Base-by-base conservation (phyloP, 2,113 vertebrate genomes). In the Sapayoa aenigma region DNA sequence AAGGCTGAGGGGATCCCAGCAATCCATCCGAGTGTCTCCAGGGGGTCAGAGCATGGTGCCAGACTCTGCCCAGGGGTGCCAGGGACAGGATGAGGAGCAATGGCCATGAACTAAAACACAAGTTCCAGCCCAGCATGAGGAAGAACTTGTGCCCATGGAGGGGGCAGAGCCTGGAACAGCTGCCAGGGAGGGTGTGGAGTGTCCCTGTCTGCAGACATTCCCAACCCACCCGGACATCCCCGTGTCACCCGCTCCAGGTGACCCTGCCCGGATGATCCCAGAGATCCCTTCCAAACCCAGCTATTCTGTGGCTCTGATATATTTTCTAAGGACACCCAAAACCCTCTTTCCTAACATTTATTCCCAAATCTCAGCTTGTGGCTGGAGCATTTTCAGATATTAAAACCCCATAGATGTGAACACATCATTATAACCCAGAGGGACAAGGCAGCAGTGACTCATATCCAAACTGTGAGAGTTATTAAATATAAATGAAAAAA, bases 341-440 rank as follows among this genome's bases (percentile, higher is more conserved):
- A 52, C 8, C 25, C 30, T 24, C 33, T 39, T 14, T 22, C 27
- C 5, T 22, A 3, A 24, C 9, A 0, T 0, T 21, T 78, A 23
- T 20, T 39, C 22, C 62, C 12, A 15, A 53, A 20, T 8, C 69
- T 21, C 22, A 53, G 59, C 41, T n/a, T 1, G 6, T 24, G 39
- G 22, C 27, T 18, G n/a, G 35, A 44, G 37, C 42, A 22, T 53
- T 81, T 76, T 30, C 2, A 35, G 58, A 16, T 35, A 50, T 17
- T 78, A 17, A 46, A 65, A 11, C 20, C n/a, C 53, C 39, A 6
- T 11, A 20, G 14, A 53, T 8, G 20, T 42, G 89, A 84, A 16
- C 21, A 30, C 13, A 75, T 25, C 86, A 14, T 15, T 39, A 25
- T 1, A 63, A 16, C 81, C 81, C 41, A 8, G 8, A 67, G 68